Conservation (phyloP, 2,888 invertebrate genomes). For the Drepana falcataria region DNA sequence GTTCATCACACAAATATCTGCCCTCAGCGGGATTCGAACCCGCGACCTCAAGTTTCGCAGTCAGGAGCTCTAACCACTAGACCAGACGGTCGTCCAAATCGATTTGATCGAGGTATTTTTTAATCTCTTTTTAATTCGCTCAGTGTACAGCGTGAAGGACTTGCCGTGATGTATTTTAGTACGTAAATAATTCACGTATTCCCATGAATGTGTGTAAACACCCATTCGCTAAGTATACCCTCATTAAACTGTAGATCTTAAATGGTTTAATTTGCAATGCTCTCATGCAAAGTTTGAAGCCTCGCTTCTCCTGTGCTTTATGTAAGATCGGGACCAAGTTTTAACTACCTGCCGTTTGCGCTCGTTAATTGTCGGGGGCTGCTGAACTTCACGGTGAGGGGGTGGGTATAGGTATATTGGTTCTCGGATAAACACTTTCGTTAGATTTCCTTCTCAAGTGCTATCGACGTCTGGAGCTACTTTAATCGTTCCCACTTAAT, state of each 20-base stretch:
- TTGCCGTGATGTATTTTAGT: no score
- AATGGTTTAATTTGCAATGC: background rate
- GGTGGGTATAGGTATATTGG: conserved; percentile 1
- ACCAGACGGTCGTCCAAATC: no score
- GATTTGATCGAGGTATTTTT: no score
- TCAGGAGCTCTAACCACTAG: no score
- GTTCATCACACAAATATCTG: no score
- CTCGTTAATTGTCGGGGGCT: conserved; percentile 48
- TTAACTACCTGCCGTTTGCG: conserved; percentile 47
- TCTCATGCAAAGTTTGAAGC: background rate
- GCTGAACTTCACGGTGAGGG: conserved; percentile 16
- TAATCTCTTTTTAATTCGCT: no score
- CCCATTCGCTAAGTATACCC: no score
- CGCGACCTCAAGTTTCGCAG: no score
- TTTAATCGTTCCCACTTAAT: background rate
- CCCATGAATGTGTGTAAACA: no score
- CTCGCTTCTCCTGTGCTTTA: background rate
- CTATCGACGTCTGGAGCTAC: background rate
- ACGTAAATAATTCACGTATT: no score
- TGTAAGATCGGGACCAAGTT: conserved; percentile 20
- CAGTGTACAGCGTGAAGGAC: no score
- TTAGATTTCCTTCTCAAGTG: background rate
- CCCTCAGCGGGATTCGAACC: no score
- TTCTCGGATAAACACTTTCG: background rate
- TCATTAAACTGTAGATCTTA: background rate